Conservation (phyloP, 2,888 invertebrate species). For the Neocrepidodera transversa region DNA sequence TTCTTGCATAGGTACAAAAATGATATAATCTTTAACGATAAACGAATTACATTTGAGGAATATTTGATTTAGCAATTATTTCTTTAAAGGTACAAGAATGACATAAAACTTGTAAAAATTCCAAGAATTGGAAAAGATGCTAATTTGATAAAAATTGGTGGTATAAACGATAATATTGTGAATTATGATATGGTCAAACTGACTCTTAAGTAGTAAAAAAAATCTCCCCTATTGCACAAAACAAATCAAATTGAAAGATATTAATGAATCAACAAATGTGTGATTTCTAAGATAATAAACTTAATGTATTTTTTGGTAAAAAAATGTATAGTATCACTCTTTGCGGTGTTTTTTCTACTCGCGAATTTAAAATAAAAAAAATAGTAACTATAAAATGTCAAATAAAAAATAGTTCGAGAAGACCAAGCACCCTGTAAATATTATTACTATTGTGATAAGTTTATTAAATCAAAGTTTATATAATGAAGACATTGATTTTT, state of each 20-base stretch:
- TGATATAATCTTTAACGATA: too few relatives aligned
- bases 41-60: too few relatives aligned
- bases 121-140: too few relatives aligned
- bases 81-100: too few relatives aligned
- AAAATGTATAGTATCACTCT: slow-evolving; percentile 33
- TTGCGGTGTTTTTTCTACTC: slow-evolving; percentile 30
- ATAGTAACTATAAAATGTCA: slow-evolving; percentile 29
- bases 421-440: slow-evolving; percentile 52
- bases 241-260: slow-evolving; percentile 26
- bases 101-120: too few relatives aligned
- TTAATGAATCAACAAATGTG: slow-evolving; percentile 39
- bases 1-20: too few relatives aligned
- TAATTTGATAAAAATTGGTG: too few relatives aligned
- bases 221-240: slow-evolving; percentile 30
- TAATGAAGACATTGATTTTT: slow-evolving; percentile 45
- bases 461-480: slow-evolving; percentile 55
- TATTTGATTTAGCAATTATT: too few relatives aligned
- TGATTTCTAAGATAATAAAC: slow-evolving; percentile 49
- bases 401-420: slow-evolving; percentile 29
- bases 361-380: too few relatives aligned
- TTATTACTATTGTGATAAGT: slow-evolving; percentile 62
- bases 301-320: slow-evolving; percentile 23
- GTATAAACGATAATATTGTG: too few relatives aligned
- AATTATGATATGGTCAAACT: not conserved
- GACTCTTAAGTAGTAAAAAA: slow-evolving; percentile 11